Evolutionary conservation across 2,888 invertebrate genomes (phyloP).

Genomic region (Graphium colonna): DNA sequence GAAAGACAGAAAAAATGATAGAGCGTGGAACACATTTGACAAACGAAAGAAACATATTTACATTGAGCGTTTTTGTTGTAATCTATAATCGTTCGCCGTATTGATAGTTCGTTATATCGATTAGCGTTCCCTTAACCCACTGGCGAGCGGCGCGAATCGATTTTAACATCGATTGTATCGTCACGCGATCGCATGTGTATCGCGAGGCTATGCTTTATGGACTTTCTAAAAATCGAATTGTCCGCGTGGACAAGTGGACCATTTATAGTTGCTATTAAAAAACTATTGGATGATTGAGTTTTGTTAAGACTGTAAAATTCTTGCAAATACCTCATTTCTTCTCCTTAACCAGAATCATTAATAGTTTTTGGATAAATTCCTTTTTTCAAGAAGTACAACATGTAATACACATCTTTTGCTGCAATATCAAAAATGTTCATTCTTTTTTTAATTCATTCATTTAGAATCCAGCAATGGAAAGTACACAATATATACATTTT

Average conservation of each 20-base stretch:
- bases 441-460: too few species aligned
- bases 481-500: too few species aligned
- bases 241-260: background rate
- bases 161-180: constrained; percentile 48
- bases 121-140: constrained; percentile 49
- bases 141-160: constrained; percentile 58
- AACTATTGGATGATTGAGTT: too few species aligned
- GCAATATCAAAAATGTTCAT: too few species aligned
- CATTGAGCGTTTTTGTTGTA: constrained; percentile 54
- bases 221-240: constrained; percentile 29
- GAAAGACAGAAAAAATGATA: constrained; percentile 35
- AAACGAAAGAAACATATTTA: constrained; percentile 64
- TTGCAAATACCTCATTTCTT: too few species aligned
- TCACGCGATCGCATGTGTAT: constrained; percentile 51
- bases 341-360: too few species aligned
- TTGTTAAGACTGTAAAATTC: too few species aligned
- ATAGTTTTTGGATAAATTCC: too few species aligned
- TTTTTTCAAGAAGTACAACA: too few species aligned
- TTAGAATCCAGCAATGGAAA: too few species aligned
- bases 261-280: too few species aligned
- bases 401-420: too few species aligned
- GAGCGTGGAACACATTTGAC: constrained; percentile 69
- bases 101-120: constrained; percentile 40
- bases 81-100: constrained; percentile 59
- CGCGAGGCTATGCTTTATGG: constrained; percentile 29